Base-by-base conservation (phyloP, 2,888 invertebrate genomes). In the Cremastinae sp. region DNA sequence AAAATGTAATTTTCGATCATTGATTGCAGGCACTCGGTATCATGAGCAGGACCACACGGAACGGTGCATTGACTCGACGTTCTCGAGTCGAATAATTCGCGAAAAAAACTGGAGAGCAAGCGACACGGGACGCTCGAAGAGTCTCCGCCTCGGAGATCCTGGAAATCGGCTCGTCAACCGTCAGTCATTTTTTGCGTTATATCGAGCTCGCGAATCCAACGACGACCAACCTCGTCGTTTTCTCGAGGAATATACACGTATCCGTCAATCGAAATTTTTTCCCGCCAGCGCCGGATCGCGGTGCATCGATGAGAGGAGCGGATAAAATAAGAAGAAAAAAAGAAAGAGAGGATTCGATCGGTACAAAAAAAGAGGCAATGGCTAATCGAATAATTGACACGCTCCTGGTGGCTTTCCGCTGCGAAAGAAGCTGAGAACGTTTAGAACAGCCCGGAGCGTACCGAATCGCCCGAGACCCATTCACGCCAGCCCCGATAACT, bases 381-480 rank as follows among this genome's bases (percentile, higher is more conserved):
- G 81, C 81, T 84, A 84, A 86, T 85, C 80, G 84, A 85, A 86
- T 82, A 84, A 86, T 83, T 84, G 84, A 84, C 83, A 83, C 84
- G 84, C 81, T 84, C 80, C 77, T 70, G 80, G 79, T 80, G 64
- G 80, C 47, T 79, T 56, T 65, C 51, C 71, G 71, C 51, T 75
- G 75, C 75, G 16, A 54, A 69, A 56, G 49, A 62, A 53, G 45
- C 51, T 70, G 71, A 75, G 70, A 72, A 61, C 58, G 76, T 66
- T 49, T 49, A 18, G 54, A 36, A 45, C 36, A 74, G 45, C 45
- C 43, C 58, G 51, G 58, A 72, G 76, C 83, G 79, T 80, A 66
- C 74, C 82, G 76, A 82, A 82, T 84, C 78, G 59, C 69, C 53
- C 71, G 70, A 51, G 49, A 16, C 38, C 47, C 36, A 71, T 69